These are phyloP conservation scores for Hirudo medicinalis DNA, from an alignment of 1,140 invertebrate species.

Conservation along the genomic window DNA sequence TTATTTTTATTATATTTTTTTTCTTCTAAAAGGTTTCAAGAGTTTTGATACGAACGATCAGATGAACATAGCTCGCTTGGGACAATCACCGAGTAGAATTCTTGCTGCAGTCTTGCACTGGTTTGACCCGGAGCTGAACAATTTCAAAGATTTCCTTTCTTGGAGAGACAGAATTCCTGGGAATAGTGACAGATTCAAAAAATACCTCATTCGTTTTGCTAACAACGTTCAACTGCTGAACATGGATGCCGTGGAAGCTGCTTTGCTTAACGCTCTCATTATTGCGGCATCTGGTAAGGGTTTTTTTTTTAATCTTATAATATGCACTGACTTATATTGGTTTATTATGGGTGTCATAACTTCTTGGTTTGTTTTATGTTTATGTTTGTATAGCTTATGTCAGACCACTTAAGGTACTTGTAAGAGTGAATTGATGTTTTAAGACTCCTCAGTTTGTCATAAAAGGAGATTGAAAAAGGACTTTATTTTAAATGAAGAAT, in stretches of 20 bases:
- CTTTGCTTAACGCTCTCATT: slow-evolving; percentile 21
- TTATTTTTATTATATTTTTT: background rate
- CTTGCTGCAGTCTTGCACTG: slow-evolving; percentile 20
- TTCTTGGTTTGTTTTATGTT: background rate
- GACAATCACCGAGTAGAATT: slow-evolving; percentile 22
- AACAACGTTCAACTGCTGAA: slow-evolving; percentile 3
- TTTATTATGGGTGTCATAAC: no score
- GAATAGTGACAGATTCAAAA: slow-evolving; percentile 13
- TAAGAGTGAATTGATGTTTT: no score
- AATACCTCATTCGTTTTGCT: slow-evolving; percentile 16
- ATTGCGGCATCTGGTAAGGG: slow-evolving; percentile 17
- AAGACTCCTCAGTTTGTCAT: no score
- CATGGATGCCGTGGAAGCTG: slow-evolving; percentile 19
- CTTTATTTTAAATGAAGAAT: no score
- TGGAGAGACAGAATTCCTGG: slow-evolving; percentile 15
- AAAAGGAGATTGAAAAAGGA: no score
- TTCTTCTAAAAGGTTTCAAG: slow-evolving; percentile 16
- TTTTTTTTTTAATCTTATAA: background rate
- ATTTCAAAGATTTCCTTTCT: slow-evolving; percentile 20
- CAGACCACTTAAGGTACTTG: no score
- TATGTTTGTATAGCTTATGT: background rate
- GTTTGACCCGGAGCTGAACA: slow-evolving; percentile 18
- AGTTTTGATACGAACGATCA: slow-evolving; percentile 18
- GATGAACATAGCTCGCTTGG: slow-evolving; percentile 18
- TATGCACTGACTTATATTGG: background rate